Conservation (phyloP, 2,888 invertebrate genomes). For the Rotaria sp. region DNA sequence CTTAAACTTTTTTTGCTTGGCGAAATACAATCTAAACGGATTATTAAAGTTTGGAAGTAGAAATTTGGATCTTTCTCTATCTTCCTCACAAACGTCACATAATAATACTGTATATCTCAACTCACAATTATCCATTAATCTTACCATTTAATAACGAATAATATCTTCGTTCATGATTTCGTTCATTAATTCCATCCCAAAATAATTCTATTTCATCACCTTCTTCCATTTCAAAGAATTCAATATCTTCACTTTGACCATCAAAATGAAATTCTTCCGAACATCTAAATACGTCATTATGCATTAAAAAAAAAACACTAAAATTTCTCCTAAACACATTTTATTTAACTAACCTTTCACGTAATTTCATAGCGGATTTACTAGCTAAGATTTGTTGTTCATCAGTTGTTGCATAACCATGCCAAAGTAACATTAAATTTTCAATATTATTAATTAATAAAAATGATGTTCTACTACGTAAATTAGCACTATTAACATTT, state of each 20-base stretch:
- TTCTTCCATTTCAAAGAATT: slow-evolving; percentile 64
- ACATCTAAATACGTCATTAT: slow-evolving; percentile 52
- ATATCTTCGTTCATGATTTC: slow-evolving; percentile 27
- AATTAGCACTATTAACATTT: slow-evolving; percentile 65
- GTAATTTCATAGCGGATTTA: slow-evolving; percentile 46
- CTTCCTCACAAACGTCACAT: too few relatives aligned
- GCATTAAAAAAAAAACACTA: not conserved
- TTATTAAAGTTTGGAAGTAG: too few relatives aligned
- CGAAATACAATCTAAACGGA: too few relatives aligned
- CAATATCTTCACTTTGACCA: slow-evolving; percentile 48
- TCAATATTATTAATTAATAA: slow-evolving; percentile 66
- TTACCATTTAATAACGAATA: slow-evolving; percentile 27
- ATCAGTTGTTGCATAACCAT: slow-evolving; percentile 68
- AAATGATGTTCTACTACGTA: slow-evolving; percentile 72
- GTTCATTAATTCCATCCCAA: slow-evolving; percentile 57
- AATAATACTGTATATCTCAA: not conserved
- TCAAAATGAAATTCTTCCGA: slow-evolving; percentile 64
- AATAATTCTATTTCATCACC: slow-evolving; percentile 69
- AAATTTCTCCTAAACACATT: not conserved
- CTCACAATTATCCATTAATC: not conserved
- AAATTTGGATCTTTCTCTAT: too few relatives aligned
- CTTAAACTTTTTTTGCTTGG: too few relatives aligned
- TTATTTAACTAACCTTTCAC: slow-evolving; percentile 45
- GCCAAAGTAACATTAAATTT: slow-evolving; percentile 70
- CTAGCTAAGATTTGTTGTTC: slow-evolving; percentile 63